Conservation (phyloP, 2,888 invertebrate species). For the Apotomis betuletana region DNA sequence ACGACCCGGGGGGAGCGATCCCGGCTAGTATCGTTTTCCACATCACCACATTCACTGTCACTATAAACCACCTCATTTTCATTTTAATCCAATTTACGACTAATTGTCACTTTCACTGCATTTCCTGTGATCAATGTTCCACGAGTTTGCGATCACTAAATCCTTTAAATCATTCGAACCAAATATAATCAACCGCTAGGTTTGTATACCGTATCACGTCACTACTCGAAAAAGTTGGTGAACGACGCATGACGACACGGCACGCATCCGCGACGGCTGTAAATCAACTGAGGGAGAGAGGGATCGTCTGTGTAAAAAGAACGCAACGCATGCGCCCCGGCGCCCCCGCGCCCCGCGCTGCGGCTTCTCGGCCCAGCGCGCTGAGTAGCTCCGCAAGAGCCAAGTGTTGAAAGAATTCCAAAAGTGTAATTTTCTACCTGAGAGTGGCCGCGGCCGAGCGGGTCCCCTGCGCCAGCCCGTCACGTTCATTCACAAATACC, state of each 20-base stretch:
- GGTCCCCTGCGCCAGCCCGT: slow-evolving; percentile 70
- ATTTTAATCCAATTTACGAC: slow-evolving; percentile 60
- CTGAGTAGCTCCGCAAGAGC: slow-evolving; percentile 76
- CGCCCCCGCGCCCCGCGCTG: slow-evolving; percentile 80
- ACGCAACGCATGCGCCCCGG: slow-evolving; percentile 78
- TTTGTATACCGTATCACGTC: slow-evolving; percentile 80
- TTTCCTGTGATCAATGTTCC: slow-evolving; percentile 38
- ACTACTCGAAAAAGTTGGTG: slow-evolving; percentile 82
- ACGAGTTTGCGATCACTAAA: slow-evolving; percentile 58
- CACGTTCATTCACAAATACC: slow-evolving; percentile 84
- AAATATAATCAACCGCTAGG: slow-evolving; percentile 60
- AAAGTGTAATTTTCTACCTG: slow-evolving; percentile 83
- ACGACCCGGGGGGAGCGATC: slow-evolving; percentile 83
- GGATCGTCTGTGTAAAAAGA: slow-evolving; percentile 72
- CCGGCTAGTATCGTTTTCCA: slow-evolving; percentile 72
- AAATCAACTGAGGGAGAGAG: slow-evolving; percentile 78
- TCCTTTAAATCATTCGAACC: slow-evolving; percentile 50
- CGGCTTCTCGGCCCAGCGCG: slow-evolving; percentile 78
- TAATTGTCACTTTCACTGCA: slow-evolving; percentile 60
- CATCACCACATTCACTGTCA: slow-evolving; percentile 76
- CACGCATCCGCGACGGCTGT: slow-evolving; percentile 72
- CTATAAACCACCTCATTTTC: slow-evolving; percentile 79
- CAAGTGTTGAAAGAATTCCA: slow-evolving; percentile 80
- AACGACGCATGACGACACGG: slow-evolving; percentile 86
- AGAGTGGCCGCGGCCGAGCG: slow-evolving; percentile 70